phyloP scores from a whole-genome alignment of 2,888 invertebrate genomes.

The Pseudoips prasinana region DNA sequence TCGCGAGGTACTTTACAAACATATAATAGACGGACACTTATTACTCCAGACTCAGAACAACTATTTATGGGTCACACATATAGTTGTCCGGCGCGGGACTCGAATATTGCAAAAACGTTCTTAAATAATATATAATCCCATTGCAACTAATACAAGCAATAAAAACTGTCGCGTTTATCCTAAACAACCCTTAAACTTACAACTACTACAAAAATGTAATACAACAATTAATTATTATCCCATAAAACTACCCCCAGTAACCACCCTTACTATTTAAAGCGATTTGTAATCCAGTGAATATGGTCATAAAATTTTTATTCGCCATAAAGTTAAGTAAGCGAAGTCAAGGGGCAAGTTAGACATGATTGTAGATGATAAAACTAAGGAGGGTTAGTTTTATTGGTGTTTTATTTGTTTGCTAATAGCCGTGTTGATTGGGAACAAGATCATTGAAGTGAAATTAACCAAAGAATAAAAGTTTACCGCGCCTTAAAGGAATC shows the following conservation, averaged over 20 bases:
- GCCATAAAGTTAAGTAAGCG: conserved; percentile 29
- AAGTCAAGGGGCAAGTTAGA: conserved; percentile 9
- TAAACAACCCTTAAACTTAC: neutral
- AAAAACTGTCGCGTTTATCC: neutral
- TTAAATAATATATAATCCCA: too few species aligned
- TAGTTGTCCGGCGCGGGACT: too few species aligned
- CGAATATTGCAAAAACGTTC: too few species aligned
- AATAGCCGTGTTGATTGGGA: neutral
- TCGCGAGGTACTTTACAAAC: too few species aligned
- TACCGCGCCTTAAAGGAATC: too few species aligned
- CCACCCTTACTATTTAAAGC: conserved; percentile 30
- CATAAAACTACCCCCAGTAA: conserved; percentile 19
- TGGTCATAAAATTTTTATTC: conserved; percentile 30
- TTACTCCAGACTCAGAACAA: too few species aligned
- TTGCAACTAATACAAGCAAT: neutral
- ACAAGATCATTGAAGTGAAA: too few species aligned
- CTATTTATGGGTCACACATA: too few species aligned
- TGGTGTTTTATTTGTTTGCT: neutral
- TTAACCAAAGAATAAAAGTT: too few species aligned
- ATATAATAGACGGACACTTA: too few species aligned
- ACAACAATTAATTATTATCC: neutral
- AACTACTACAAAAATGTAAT: neutral
- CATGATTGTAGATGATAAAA: conserved; percentile 27
- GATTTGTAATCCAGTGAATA: conserved; percentile 25
- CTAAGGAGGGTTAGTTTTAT: conserved; percentile 9